phyloP scores from a whole-genome alignment of 2,888 invertebrate genomes.

The Stenodema calcarata region DNA sequence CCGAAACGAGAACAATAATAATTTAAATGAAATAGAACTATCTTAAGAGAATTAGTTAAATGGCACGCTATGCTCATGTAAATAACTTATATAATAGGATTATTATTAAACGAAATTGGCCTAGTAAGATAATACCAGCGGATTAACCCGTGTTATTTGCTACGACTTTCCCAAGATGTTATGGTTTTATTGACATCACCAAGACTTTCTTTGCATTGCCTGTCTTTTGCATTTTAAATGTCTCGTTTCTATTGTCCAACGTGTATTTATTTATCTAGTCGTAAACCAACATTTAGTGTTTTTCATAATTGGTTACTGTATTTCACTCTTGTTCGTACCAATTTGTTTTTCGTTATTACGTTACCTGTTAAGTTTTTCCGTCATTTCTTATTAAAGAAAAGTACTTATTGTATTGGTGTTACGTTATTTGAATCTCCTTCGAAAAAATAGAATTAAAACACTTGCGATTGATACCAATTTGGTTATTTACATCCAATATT shows the following conservation, averaged over 20 bases:
- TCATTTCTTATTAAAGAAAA: background rate
- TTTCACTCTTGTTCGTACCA: background rate
- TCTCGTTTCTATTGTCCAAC: background rate
- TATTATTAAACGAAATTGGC: constrained; percentile 30
- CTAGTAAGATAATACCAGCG: constrained; percentile 40
- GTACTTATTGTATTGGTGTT: background rate
- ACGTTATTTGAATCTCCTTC: background rate
- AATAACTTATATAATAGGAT: constrained; percentile 30
- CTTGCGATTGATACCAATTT: too few species aligned
- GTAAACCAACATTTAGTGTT: background rate
- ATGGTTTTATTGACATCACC: background rate
- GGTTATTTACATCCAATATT: too few species aligned
- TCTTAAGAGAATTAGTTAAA: background rate
- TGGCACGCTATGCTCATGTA: constrained; percentile 45
- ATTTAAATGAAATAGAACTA: background rate
- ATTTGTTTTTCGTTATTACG: background rate
- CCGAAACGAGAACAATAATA: constrained; percentile 34
- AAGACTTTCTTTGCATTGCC: background rate
- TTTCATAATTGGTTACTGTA: background rate
- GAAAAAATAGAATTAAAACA: background rate
- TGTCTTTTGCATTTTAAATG: background rate
- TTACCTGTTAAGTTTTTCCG: constrained; percentile 1
- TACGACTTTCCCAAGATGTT: background rate
- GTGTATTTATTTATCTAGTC: background rate
- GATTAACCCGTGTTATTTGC: background rate